Percentiles rank a stretch among this genome's conserved stretches.
phyloP scores from a whole-genome alignment of 2,113 vertebrate species.

The Callipepla squamata region DNA sequence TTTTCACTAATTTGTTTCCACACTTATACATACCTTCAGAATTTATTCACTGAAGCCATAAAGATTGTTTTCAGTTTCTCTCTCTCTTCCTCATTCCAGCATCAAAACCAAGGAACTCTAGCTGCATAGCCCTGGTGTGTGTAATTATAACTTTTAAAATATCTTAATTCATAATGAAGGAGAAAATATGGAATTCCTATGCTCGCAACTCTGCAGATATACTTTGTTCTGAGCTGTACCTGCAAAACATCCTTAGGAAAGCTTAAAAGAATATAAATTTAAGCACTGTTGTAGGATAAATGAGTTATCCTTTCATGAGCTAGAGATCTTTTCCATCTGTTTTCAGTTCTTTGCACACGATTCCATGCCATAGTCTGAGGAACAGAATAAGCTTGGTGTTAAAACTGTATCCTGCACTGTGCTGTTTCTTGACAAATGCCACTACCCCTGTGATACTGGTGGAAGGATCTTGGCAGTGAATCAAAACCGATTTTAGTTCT shows the following conservation, averaged over 20 bases:
- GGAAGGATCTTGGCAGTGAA: constrained; percentile 5
- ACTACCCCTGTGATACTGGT: background rate
- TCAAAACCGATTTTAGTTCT: background rate
- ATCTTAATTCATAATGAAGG: background rate
- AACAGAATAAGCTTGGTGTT: background rate
- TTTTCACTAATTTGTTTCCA: background rate
- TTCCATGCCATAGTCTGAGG: background rate
- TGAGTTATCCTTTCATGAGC: background rate
- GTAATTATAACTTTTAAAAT: background rate
- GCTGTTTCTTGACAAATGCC: constrained; percentile 10
- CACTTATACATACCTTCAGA: background rate
- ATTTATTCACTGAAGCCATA: background rate
- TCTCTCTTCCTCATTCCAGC: background rate
- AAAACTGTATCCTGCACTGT: background rate
- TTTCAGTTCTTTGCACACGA: constrained; percentile 3
- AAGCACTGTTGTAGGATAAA: constrained; percentile 5
- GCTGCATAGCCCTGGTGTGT: background rate
- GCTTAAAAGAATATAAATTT: background rate
- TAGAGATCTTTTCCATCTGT: constrained; percentile 32
- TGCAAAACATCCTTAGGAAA: background rate
- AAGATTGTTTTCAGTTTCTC: background rate
- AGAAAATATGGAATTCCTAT: background rate
- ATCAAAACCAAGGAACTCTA: background rate
- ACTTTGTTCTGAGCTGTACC: background rate
- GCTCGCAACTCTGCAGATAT: background rate